These are phyloP conservation scores for Sebastes paucispinis DNA, from an alignment of 2,797 vertebrate species.

Conservation along the genomic window DNA sequence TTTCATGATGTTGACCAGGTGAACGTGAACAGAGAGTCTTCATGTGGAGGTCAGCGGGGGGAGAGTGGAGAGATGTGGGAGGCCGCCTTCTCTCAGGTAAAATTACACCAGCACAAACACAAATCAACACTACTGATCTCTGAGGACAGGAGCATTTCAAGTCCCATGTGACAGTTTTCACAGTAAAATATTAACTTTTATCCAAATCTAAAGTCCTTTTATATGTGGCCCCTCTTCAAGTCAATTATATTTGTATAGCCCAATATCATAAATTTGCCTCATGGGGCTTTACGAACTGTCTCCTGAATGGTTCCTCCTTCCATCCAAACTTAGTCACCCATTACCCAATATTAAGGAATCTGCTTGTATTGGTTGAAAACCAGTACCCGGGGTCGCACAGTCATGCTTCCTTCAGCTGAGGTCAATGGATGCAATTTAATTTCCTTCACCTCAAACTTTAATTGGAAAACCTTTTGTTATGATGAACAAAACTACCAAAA, in stretches of 20 bases:
- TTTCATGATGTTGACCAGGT: conserved; percentile 46
- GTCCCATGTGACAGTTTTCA: background rate
- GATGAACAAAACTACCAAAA: background rate
- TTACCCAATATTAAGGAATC: background rate
- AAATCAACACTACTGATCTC: background rate
- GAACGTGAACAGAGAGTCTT: conserved; percentile 48
- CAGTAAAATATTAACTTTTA: no score
- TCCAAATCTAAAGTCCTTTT: no score
- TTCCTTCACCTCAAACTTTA: background rate
- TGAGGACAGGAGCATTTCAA: background rate
- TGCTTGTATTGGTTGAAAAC: background rate
- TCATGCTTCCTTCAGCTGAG: background rate
- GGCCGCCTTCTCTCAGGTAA: conserved; percentile 55
- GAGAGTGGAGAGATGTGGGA: conserved; percentile 23
- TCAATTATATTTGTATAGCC: no score
- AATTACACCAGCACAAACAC: background rate
- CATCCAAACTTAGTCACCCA: background rate
- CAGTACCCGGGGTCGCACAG: background rate
- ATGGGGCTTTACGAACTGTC: no score
- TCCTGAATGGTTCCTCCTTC: background rate
- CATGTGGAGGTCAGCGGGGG: conserved; percentile 39
- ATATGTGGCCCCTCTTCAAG: no score
- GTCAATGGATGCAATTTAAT: background rate
- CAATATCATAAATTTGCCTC: no score
- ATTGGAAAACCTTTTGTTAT: background rate